Base-by-base conservation (phyloP, 1,140 invertebrate species). In the Trichonephila clavata region DNA sequence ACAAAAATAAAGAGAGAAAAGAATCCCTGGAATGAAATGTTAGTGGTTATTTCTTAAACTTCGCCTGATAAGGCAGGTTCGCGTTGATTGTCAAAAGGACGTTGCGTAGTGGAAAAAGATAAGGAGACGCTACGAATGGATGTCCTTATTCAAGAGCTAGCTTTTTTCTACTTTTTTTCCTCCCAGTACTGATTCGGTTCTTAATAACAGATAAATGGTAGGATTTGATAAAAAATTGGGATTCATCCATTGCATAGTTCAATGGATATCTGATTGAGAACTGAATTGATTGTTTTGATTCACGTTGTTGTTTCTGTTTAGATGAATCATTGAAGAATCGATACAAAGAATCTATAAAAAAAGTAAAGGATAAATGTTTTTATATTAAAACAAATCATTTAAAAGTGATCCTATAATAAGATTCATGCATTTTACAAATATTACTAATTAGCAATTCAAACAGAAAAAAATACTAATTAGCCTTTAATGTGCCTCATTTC, bases 41-140 rank as follows among this genome's bases (percentile, higher is more conserved):
- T 59, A 83, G 81, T 83, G 43, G 81, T 83, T 83, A 83, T 83
- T 83, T 59, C 81, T 50, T 77, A 77, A 77, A 77, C 24, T 77
- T 77, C 32, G 71, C 1, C 81, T 57, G 81, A 83, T 83, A 83
- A 83, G 81, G 8, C 50, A n/a, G 27, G n/a, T 83, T 83, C 81
- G 81, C 50, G 81, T 83, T 83, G 81, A 83, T 83, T 83, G 81
- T 83, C 4, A 24, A 59, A 57, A 77, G 71, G 27, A 77, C 71
- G 43, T 83, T 83, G 81, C 81, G 43, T 59, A 83, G 50, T 20
- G 20, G 4, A 14, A n/a, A 21, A 24, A 83, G 81, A 83, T 83
- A 83, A 83, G 81, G 43, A 24, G 81, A 57, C 13, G 71, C 32
- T 77, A 32, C 32, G 32, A 77, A 77, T 77, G 71, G 71, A 77